Conservation (phyloP, 2,797 vertebrate genomes). For the Kryptolebias ocellatus region DNA sequence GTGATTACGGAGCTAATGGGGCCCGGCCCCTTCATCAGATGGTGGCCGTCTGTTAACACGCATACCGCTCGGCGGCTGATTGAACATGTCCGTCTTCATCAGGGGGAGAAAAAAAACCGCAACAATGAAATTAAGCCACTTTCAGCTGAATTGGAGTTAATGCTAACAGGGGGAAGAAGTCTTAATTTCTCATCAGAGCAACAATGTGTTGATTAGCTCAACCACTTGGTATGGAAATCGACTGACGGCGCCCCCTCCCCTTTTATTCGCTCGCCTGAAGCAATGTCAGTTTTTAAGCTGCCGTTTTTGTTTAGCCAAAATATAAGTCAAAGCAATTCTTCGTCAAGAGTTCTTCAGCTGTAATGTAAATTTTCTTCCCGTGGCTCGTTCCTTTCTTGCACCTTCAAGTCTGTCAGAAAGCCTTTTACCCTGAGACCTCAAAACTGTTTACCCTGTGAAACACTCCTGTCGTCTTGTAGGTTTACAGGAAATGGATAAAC, state of each 20-base stretch:
- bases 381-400: constrained; percentile 26
- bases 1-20: constrained; percentile 78
- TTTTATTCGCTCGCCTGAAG: constrained; percentile 27
- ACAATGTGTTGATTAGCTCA: constrained; percentile 50
- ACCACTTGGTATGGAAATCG: constrained; percentile 44
- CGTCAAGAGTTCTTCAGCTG: constrained; percentile 11
- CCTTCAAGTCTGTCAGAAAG: constrained; percentile 40
- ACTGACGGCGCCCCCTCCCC: constrained; percentile 12
- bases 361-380: constrained; percentile 31
- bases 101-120: constrained; percentile 38
- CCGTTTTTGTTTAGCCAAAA: constrained; percentile 33
- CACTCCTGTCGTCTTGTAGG: constrained; percentile 35
- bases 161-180: constrained; percentile 42
- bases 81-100: constrained; percentile 76
- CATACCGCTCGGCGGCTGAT: constrained; percentile 68
- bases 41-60: constrained; percentile 74
- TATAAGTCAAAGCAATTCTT: constrained; percentile 7
- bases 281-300: background rate
- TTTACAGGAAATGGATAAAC: constrained; percentile 35
- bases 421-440: constrained; percentile 37
- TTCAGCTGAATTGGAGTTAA: constrained; percentile 57
- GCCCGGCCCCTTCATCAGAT: constrained; percentile 73
- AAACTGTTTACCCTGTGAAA: constrained; percentile 41
- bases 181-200: constrained; percentile 46
- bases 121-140: constrained; percentile 64